Evolutionary conservation across 2,888 invertebrate species (phyloP).

Genomic region (Drosophila anceps): DNA sequence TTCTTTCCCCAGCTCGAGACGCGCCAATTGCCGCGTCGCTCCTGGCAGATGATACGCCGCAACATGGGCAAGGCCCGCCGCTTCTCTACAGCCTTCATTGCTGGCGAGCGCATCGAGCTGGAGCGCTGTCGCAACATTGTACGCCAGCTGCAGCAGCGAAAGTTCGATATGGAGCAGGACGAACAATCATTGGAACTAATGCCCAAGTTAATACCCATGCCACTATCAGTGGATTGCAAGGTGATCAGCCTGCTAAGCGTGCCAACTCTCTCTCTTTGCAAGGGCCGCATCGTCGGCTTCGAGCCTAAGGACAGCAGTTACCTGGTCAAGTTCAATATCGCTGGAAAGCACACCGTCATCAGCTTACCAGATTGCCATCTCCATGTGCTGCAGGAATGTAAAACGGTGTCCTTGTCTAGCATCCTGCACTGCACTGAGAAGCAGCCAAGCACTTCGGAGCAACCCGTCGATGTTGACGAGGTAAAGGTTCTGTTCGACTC

Average conservation of each 20-base stretch:
- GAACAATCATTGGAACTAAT: constrained; percentile 24
- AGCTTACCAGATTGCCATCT: constrained; percentile 39
- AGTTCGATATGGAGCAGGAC: constrained; percentile 12
- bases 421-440: constrained; percentile 27
- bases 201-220: constrained; percentile 51
- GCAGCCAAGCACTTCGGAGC: not conserved
- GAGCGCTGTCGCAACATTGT: constrained; percentile 37
- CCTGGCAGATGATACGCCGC: constrained; percentile 58
- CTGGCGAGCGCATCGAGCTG: constrained; percentile 34
- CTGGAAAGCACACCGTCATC: constrained; percentile 11
- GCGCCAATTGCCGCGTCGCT: constrained; percentile 40
- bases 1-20: constrained; percentile 28
- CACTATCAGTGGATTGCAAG: constrained; percentile 31
- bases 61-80: constrained; percentile 60
- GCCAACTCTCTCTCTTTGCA: constrained; percentile 11
- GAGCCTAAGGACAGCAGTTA: constrained; percentile 40
- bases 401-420: constrained; percentile 11
- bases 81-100: constrained; percentile 55
- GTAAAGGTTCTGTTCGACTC: constrained; percentile 33
- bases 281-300: constrained; percentile 43
- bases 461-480: not conserved
- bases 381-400: constrained; percentile 23
- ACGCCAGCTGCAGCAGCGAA: constrained; percentile 50
- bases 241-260: constrained; percentile 41
- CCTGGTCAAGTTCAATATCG: constrained; percentile 37